A percentile compares a stretch with the other conserved stretches of the same genome.
phyloP scores from a whole-genome alignment of 2,888 invertebrate species.

The Drosophila neonasuta region DNA sequence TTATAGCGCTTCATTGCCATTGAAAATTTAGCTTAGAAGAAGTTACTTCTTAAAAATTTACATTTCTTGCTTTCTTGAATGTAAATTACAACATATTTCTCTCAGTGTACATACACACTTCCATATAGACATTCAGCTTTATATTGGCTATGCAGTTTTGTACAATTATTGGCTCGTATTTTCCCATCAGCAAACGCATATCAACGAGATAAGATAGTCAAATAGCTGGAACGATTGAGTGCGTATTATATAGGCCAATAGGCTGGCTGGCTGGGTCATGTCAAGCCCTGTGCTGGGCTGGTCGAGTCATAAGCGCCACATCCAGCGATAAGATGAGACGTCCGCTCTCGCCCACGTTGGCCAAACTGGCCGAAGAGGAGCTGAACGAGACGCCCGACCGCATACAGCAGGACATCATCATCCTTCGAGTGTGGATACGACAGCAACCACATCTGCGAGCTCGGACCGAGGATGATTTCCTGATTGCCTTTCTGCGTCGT shows the following conservation, averaged over 20 bases:
- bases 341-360: constrained; percentile 71
- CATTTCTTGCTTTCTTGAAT: not conserved
- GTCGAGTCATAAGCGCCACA: constrained; percentile 35
- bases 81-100: not conserved
- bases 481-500: constrained; percentile 73
- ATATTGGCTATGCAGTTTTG: constrained; percentile 12
- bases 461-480: constrained; percentile 74
- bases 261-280: constrained; percentile 3
- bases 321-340: constrained; percentile 66
- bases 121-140: not conserved
- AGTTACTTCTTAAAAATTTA: too few species aligned
- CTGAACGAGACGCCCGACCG: constrained; percentile 83
- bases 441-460: constrained; percentile 83
- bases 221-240: constrained; percentile 23
- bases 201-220: constrained; percentile 60
- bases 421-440: constrained; percentile 83
- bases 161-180: constrained; percentile 35
- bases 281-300: constrained; percentile 9
- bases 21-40: too few species aligned
- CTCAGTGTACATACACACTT: constrained; percentile 18
- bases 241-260: constrained; percentile 13
- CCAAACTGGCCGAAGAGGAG: constrained; percentile 81
- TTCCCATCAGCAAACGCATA: constrained; percentile 35
- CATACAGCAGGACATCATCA: constrained; percentile 82
- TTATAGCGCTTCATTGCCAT: too few species aligned